Evolutionary conservation across 2,888 invertebrate species (phyloP).

Genomic region (Xanthorhoe designata): DNA sequence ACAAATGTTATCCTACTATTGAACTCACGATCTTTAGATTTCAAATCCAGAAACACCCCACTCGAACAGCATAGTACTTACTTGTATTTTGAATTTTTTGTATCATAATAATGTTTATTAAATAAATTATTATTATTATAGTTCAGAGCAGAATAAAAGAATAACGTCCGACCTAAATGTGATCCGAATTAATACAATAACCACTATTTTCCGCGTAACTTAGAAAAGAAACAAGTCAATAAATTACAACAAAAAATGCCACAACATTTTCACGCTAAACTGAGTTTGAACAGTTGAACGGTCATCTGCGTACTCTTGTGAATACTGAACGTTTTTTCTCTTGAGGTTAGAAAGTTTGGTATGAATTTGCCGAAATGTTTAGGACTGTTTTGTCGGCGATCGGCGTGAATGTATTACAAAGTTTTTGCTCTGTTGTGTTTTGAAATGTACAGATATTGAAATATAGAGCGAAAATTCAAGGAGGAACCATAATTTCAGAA

Average conservation of each 20-base stretch:
- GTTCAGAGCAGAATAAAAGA: too few species aligned
- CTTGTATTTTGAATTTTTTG: too few species aligned
- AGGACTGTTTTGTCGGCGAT: constrained; percentile 25
- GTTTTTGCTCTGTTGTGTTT: background rate
- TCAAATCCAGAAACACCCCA: too few species aligned
- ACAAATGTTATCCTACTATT: too few species aligned
- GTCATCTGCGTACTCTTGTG: constrained; percentile 56
- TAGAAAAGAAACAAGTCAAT: constrained; percentile 9
- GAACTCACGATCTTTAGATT: too few species aligned
- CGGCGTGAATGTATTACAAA: constrained; percentile 15
- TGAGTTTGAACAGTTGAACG: constrained; percentile 35
- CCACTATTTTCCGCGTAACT: background rate
- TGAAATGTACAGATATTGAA: background rate
- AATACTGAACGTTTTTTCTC: constrained; percentile 61
- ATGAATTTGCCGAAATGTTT: constrained; percentile 21
- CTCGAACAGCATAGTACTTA: too few species aligned
- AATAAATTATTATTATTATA: too few species aligned
- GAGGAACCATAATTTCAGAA: too few species aligned
- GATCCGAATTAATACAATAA: background rate
- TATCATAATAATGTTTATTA: too few species aligned
- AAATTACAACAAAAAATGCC: constrained; percentile 4
- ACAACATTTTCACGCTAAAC: constrained; percentile 30
- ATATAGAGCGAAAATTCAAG: too few species aligned
- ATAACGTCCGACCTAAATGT: background rate
- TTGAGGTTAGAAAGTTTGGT: constrained; percentile 42